Evolutionary conservation across 2,888 invertebrate species (phyloP).

Genomic region (Amphipoea lucens): DNA sequence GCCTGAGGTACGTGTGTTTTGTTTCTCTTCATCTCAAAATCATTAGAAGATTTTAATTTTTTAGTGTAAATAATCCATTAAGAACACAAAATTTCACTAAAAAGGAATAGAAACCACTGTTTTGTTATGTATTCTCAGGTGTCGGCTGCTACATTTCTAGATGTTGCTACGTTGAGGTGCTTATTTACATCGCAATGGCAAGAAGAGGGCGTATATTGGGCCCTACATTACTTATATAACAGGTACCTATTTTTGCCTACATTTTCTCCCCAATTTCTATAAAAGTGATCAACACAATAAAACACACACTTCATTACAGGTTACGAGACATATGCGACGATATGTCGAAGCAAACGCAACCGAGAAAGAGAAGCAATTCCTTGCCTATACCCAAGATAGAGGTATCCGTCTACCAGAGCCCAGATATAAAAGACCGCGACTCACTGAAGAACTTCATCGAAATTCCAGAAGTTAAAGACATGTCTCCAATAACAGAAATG

Average conservation of each 20-base stretch:
- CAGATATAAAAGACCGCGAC: constrained; percentile 92
- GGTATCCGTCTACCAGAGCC: constrained; percentile 95
- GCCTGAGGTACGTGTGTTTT: not conserved
- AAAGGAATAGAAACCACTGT: not conserved
- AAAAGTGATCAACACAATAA: not conserved
- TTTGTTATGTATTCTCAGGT: constrained; percentile 85
- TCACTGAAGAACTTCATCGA: constrained; percentile 94
- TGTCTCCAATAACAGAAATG: constrained; percentile 91
- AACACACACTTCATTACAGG: constrained; percentile 83
- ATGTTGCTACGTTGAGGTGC: constrained; percentile 98
- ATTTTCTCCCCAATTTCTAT: not conserved
- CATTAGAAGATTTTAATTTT: not conserved
- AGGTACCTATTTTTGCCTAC: constrained; percentile 88
- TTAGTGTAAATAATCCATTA: not conserved
- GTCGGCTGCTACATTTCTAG: constrained; percentile 97
- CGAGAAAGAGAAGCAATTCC: constrained; percentile 97
- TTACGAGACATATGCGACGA: constrained; percentile 97
- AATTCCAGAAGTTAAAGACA: constrained; percentile 93
- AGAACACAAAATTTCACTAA: not conserved
- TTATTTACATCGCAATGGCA: constrained; percentile 99
- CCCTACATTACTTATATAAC: constrained; percentile 96
- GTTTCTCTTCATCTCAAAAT: not conserved
- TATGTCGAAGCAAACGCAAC: constrained; percentile 93
- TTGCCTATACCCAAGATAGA: constrained; percentile 98
- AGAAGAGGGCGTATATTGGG: constrained; percentile 99